Conservation (phyloP, 2,797 vertebrate species). For the Denticeps clupeoides region DNA sequence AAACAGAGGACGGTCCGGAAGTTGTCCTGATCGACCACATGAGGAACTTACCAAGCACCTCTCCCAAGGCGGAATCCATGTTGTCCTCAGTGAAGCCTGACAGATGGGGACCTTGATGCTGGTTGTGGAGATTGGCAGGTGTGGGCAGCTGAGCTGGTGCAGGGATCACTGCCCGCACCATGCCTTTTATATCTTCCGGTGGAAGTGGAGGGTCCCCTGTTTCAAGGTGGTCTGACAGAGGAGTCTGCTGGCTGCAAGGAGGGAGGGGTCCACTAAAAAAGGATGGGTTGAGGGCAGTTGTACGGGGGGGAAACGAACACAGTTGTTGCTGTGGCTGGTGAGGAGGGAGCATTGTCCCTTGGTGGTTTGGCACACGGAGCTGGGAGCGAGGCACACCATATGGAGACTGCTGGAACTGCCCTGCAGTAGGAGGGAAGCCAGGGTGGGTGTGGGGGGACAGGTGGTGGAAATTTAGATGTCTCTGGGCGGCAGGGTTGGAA, state of each 20-base stretch:
- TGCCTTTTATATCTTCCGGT: constrained; percentile 65
- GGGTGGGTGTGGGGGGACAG: constrained; percentile 75
- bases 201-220: no score
- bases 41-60: constrained; percentile 72
- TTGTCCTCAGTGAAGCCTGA: constrained; percentile 85
- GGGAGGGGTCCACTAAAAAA: constrained; percentile 74
- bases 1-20: no score
- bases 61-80: constrained; percentile 69
- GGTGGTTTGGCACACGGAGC: constrained; percentile 60
- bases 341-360: constrained; percentile 34
- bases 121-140: constrained; percentile 43
- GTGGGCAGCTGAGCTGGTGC: constrained; percentile 22
- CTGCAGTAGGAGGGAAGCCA: constrained; percentile 69
- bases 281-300: constrained; percentile 52
- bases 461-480: constrained; percentile 80
- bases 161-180: constrained; percentile 68
- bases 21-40: no score
- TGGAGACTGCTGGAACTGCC: constrained; percentile 48
- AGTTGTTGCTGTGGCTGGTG: constrained; percentile 65
- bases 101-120: constrained; percentile 73
- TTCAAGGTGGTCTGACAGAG: no score
- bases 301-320: constrained; percentile 52
- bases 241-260: constrained; percentile 76
- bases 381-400: constrained; percentile 67
- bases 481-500: constrained; percentile 43